Conservation (phyloP, 2,113 vertebrate species). For the Irena cyanogastra region DNA sequence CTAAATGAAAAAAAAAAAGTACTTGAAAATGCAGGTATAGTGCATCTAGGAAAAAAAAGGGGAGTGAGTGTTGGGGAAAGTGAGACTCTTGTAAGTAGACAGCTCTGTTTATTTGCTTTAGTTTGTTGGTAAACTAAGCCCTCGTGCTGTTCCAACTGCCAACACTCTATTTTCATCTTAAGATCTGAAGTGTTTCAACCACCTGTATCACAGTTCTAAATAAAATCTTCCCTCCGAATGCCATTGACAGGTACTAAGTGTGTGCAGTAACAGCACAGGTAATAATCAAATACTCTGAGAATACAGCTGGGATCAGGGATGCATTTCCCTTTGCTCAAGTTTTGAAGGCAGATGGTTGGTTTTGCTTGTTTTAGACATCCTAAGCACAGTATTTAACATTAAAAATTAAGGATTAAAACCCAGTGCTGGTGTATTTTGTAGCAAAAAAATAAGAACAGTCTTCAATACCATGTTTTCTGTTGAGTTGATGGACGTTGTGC, state of each 20-base stretch:
- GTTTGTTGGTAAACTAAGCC: slow-evolving; percentile 19
- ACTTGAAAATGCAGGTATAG: not conserved
- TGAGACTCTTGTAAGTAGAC: not conserved
- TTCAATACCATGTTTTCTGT: rapidly evolving
- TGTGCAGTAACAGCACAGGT: not conserved
- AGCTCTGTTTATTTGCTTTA: not conserved
- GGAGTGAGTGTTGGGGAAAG: not conserved
- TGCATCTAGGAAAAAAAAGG: not conserved
- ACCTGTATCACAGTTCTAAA: not conserved
- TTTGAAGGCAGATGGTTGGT: not conserved
- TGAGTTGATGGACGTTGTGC: not conserved
- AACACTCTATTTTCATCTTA: not conserved
- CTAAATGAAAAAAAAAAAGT: not conserved
- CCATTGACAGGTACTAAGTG: not conserved
- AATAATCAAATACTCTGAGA: not conserved
- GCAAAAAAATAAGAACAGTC: not conserved
- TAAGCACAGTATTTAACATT: not conserved
- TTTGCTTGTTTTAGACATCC: not conserved
- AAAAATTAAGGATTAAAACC: not conserved
- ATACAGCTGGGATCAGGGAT: not conserved
- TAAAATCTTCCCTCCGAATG: not conserved
- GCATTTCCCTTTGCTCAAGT: not conserved
- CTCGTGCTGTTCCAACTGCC: not conserved
- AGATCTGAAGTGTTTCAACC: not conserved
- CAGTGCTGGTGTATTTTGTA: not conserved